These are phyloP conservation scores for Arrhamphus sclerolepis DNA, from an alignment of 2,797 vertebrate species.

Conservation along the genomic window DNA sequence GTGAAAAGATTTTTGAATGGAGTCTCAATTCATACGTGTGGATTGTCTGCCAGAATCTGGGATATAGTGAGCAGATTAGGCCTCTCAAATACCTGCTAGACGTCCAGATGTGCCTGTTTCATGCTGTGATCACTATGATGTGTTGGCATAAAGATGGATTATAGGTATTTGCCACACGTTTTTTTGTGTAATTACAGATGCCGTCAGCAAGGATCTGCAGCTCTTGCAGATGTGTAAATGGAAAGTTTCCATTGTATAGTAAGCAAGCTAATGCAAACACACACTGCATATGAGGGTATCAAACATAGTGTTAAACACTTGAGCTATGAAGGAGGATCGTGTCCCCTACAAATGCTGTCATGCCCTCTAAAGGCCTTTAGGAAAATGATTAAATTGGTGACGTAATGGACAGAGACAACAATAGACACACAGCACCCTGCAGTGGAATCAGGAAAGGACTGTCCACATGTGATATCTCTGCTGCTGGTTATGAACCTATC, in stretches of 20 bases:
- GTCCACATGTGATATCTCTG: slow-evolving; percentile 1
- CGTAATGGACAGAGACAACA: not conserved
- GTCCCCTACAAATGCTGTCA: not conserved
- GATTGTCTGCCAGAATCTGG: not conserved
- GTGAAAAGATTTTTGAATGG: no score
- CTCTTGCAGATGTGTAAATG: no score
- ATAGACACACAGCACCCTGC: no score
- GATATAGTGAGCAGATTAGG: slow-evolving; percentile 5
- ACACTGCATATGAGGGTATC: not conserved
- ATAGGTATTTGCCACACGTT: not conserved
- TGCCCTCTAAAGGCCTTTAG: not conserved
- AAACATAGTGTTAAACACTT: not conserved
- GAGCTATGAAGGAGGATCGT: not conserved
- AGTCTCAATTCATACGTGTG: no score
- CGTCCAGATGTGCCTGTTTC: not conserved
- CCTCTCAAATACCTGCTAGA: not conserved
- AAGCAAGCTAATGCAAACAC: not conserved
- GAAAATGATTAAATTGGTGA: not conserved
- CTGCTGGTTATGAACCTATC: not conserved
- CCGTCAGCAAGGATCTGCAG: no score
- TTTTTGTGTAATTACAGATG: not conserved
- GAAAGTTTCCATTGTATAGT: no score
- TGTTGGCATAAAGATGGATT: not conserved
- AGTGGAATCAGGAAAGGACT: not conserved
- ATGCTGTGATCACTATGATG: not conserved